phyloP scores from a whole-genome alignment of 92 coral and sea anemone genomes.

The Pocillopora grandis region DNA sequence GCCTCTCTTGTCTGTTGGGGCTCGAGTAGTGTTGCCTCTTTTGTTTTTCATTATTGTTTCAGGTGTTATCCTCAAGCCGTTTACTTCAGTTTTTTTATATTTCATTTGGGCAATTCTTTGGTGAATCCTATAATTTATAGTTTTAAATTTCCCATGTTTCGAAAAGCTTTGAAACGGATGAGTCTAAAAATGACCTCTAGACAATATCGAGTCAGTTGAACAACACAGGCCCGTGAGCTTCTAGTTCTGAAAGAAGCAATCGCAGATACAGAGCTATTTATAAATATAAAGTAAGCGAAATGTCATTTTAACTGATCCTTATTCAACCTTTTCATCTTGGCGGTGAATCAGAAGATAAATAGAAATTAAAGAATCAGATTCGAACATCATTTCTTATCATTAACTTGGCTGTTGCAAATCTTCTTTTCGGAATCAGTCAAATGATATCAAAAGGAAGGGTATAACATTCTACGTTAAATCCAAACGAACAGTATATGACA shows the following conservation, averaged over 20 bases:
- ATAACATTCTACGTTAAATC: background rate
- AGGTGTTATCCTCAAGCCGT: background rate
- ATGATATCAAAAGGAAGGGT: background rate
- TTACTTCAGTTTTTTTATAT: background rate
- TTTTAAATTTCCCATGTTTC: slow-evolving; percentile 1
- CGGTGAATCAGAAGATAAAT: background rate
- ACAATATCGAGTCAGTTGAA: background rate
- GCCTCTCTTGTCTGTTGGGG: background rate
- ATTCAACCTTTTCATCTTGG: no score
- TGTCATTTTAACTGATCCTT: no score
- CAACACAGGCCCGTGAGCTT: no score
- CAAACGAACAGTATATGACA: background rate
- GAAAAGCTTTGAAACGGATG: background rate
- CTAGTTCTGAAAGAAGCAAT: no score
- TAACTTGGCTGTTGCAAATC: slow-evolving; percentile 10
- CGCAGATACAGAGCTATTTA: no score
- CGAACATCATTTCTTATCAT: background rate
- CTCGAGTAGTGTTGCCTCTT: background rate
- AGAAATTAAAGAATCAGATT: background rate
- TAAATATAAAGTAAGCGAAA: no score
- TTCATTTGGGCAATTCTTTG: background rate
- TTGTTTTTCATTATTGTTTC: background rate
- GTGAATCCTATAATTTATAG: slow-evolving; percentile 18
- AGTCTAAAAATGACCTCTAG: background rate
- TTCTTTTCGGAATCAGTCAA: background rate